Percentiles rank a stretch among this genome's conserved stretches.
Evolutionary conservation across 2,888 invertebrate genomes (phyloP).

Genomic region (Meghimatium bilineatum): DNA sequence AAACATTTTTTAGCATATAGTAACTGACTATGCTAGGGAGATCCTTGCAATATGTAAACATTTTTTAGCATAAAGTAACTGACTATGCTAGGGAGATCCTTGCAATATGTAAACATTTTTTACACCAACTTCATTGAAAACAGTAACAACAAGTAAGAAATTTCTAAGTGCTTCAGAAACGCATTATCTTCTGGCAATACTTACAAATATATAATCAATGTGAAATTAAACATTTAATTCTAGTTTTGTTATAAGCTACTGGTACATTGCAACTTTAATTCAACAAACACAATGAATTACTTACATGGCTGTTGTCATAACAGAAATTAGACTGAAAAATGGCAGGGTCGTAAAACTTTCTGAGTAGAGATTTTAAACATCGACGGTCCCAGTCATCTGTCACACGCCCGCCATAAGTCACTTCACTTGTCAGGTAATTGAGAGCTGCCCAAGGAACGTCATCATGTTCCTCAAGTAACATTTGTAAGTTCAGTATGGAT

Average conservation of each 20-base stretch:
- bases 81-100: too few species aligned
- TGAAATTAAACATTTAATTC: too few species aligned
- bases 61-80: too few species aligned
- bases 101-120: too few species aligned
- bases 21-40: too few species aligned
- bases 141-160: too few species aligned
- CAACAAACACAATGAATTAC: not conserved
- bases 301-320: slow-evolving; percentile 56
- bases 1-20: too few species aligned
- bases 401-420: slow-evolving; percentile 77
- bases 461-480: slow-evolving; percentile 69
- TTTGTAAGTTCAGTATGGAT: slow-evolving; percentile 73
- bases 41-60: too few species aligned
- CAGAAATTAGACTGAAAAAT: slow-evolving; percentile 67
- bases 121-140: too few species aligned
- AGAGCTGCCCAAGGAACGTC: slow-evolving; percentile 75
- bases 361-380: slow-evolving; percentile 73
- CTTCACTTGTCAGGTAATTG: slow-evolving; percentile 75
- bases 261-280: too few species aligned
- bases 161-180: too few species aligned
- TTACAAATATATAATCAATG: not conserved
- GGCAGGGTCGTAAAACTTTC: slow-evolving; percentile 72
- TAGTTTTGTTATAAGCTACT: not conserved
- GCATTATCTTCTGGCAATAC: too few species aligned
- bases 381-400: slow-evolving; percentile 77